A percentile compares a stretch with the other conserved stretches of the same genome.
Evolutionary conservation across 2,888 invertebrate genomes (phyloP).

Genomic region (Cartodere bifasciata): DNA sequence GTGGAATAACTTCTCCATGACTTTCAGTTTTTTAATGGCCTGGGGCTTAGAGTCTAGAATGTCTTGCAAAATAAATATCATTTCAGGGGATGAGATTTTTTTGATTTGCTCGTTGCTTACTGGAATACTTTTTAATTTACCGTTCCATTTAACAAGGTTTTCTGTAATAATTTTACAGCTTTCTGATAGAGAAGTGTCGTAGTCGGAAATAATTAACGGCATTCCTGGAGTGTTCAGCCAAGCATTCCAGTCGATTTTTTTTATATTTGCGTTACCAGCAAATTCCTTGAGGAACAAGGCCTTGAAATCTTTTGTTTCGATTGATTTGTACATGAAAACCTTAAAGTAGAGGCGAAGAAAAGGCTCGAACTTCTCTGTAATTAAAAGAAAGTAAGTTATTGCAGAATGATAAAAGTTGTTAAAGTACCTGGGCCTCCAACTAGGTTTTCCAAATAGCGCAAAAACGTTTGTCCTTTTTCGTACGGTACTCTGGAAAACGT

Average conservation of each 20-base stretch:
- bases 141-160: constrained; percentile 42
- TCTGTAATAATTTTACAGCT: constrained; percentile 45
- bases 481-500: constrained; percentile 84
- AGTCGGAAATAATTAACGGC: constrained; percentile 78
- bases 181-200: constrained; percentile 52
- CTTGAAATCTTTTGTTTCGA: constrained; percentile 74
- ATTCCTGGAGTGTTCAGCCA: constrained; percentile 79
- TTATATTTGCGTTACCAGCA: constrained; percentile 41
- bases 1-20: constrained; percentile 51
- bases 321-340: constrained; percentile 67
- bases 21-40: constrained; percentile 43
- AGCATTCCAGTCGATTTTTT: constrained; percentile 65
- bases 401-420: too few relatives aligned
- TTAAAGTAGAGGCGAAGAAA: constrained; percentile 73
- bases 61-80: constrained; percentile 53
- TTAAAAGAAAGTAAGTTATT: too few relatives aligned
- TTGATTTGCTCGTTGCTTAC: constrained; percentile 41
- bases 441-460: constrained; percentile 73
- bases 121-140: constrained; percentile 29
- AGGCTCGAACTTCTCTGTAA: constrained; percentile 57
- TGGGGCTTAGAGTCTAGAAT: constrained; percentile 43
- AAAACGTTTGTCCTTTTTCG: constrained; percentile 81
- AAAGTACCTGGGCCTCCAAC: constrained; percentile 72
- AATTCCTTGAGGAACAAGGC: constrained; percentile 59
- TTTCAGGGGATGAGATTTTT: constrained; percentile 49